phyloP scores from a whole-genome alignment of 2,113 vertebrate genomes.

The Lagopus leucura region DNA sequence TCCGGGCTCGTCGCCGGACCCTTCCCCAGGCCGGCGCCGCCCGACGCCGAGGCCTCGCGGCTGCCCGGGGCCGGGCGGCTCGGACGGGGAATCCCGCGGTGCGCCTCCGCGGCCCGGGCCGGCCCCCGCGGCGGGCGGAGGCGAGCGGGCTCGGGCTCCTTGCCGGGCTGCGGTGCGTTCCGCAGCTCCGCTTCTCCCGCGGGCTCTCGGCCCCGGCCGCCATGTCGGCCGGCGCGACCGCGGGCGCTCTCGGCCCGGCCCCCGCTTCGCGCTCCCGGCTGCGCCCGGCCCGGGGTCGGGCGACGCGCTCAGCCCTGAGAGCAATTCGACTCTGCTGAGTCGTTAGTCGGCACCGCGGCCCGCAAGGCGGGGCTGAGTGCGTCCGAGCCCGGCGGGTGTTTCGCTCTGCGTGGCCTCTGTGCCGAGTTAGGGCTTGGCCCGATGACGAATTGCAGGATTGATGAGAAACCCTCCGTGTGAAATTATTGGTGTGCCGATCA shows the following conservation, averaged over 20 bases:
- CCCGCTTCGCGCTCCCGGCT: not conserved
- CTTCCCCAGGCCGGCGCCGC: not conserved
- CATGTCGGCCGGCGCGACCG: not conserved
- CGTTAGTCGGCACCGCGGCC: rapidly evolving
- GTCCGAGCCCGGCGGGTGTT: rapidly evolving
- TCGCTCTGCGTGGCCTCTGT: not conserved
- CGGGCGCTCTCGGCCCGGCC: not conserved
- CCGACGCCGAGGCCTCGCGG: not conserved
- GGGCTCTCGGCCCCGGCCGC: not conserved
- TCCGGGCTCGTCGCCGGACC: not conserved
- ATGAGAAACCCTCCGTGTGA: not conserved
- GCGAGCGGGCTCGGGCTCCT: too few species aligned
- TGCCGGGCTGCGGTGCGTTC: too few species aligned
- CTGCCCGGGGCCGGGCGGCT: too few species aligned
- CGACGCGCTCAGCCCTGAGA: not conserved
- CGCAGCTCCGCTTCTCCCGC: not conserved
- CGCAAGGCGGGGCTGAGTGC: not conserved
- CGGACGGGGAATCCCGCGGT: too few species aligned
- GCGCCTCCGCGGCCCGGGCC: not conserved
- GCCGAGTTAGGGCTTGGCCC: not conserved
- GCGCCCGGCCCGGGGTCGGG: not conserved
- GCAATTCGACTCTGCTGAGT: not conserved
- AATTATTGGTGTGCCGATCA: rapidly evolving
- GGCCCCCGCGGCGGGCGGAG: not conserved
- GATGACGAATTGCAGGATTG: rapidly evolving